Conservation (phyloP, 2,888 invertebrate genomes). For the Drosophila bunnanda region DNA sequence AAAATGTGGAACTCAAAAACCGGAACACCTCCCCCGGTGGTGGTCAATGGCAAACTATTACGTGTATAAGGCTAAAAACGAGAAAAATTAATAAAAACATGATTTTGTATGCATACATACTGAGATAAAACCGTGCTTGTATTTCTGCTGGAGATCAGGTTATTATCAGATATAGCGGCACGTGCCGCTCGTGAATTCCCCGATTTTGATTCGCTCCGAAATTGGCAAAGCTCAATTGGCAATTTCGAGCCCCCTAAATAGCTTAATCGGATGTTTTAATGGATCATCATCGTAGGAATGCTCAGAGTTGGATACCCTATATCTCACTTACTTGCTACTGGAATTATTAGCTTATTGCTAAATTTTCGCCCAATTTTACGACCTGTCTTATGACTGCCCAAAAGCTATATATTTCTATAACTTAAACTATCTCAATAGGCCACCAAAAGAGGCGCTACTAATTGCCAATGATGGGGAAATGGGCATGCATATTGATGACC, state of each 20-base stretch:
- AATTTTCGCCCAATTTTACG: neutral
- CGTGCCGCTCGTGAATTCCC: conserved; percentile 13
- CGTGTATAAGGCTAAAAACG: conserved; percentile 61
- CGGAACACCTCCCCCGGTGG: conserved; percentile 25
- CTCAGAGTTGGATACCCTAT: neutral
- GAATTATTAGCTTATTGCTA: neutral
- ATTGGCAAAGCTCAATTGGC: conserved; percentile 51
- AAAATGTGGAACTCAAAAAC: conserved; percentile 42
- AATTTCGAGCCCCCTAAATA: conserved; percentile 47
- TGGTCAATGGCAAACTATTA: conserved; percentile 77
- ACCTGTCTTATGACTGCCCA: neutral
- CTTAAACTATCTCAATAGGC: conserved; percentile 5
- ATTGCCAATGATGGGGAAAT: conserved; percentile 5
- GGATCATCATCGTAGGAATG: conserved; percentile 35
- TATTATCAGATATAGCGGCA: conserved; percentile 19
- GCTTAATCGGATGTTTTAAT: conserved; percentile 61
- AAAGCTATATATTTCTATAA: neutral
- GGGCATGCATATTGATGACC: conserved; percentile 19
- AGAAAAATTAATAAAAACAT: conserved; percentile 47
- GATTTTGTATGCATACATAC: conserved; percentile 57
- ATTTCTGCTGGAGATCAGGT: conserved; percentile 18
- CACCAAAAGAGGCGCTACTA: conserved; percentile 17
- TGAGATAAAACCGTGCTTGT: conserved; percentile 5
- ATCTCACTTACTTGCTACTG: neutral
- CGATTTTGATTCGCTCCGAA: conserved; percentile 17